Percentiles rank a stretch among this genome's conserved stretches.
Conservation (phyloP, 2,888 invertebrate species). For the Azorinus chamasolen region DNA sequence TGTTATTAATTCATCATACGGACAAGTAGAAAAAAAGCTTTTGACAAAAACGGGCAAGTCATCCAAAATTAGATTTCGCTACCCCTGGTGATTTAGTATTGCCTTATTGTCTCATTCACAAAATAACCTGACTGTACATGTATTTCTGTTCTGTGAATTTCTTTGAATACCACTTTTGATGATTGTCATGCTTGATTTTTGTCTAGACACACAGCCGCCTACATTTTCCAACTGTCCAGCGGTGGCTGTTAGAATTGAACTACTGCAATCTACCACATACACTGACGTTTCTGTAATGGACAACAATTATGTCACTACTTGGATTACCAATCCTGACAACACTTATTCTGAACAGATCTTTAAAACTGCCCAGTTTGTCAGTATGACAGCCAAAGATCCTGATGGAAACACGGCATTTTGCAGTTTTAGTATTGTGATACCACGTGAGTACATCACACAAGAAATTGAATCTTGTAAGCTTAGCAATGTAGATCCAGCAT, state of each 20-base stretch:
- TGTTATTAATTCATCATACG: no score
- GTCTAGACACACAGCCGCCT: conserved; percentile 70
- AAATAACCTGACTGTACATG: no score
- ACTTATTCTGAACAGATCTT: conserved; percentile 43
- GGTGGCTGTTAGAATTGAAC: conserved; percentile 9
- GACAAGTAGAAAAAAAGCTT: no score
- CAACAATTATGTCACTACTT: conserved; percentile 37
- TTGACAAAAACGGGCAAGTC: no score
- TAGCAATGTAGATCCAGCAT: no score
- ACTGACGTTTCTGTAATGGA: conserved; percentile 53
- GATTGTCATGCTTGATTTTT: no score
- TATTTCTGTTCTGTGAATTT: no score
- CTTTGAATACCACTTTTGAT: no score
- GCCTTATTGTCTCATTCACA: no score
- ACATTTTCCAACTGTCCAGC: conserved; percentile 62
- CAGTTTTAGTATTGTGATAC: conserved; percentile 32
- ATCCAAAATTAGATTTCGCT: no score
- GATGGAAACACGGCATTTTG: conserved; percentile 33
- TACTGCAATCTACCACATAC: conserved; percentile 39
- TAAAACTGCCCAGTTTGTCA: conserved; percentile 31
- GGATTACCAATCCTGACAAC: conserved; percentile 42
- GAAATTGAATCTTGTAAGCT: no score
- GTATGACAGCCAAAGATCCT: conserved; percentile 61
- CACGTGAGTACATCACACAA: conserved; percentile 33
- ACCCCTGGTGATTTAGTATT: no score